phyloP scores from a whole-genome alignment of 2,888 invertebrate species.

The Drosophila emarginata region DNA sequence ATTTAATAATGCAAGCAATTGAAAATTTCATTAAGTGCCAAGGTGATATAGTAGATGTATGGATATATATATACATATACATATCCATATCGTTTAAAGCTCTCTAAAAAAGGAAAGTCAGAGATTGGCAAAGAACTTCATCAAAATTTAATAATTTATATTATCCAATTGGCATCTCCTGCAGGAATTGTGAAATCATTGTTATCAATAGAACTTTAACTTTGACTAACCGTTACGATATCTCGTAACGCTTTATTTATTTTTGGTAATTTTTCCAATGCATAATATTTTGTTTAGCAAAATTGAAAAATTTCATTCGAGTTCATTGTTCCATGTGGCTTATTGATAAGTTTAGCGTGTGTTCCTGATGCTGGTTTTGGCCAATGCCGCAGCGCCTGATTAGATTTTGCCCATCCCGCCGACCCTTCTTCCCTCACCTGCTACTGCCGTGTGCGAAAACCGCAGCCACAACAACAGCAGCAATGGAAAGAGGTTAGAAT shows the following conservation, averaged over 20 bases:
- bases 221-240: too few relatives aligned
- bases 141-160: not conserved
- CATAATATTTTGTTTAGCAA: not conserved
- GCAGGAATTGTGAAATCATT: too few relatives aligned
- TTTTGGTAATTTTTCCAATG: too few relatives aligned
- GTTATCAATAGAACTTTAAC: not conserved
- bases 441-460: slow-evolving; percentile 49
- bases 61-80: slow-evolving; percentile 16
- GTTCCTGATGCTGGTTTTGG: slow-evolving; percentile 17
- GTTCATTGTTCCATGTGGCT: slow-evolving; percentile 50
- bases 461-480: slow-evolving; percentile 59
- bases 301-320: slow-evolving; percentile 12
- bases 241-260: too few relatives aligned
- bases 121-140: slow-evolving; percentile 28
- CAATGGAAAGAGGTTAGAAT: slow-evolving; percentile 13
- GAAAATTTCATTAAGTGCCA: slow-evolving; percentile 63
- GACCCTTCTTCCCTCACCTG: not conserved
- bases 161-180: not conserved
- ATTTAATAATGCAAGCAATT: slow-evolving; percentile 68
- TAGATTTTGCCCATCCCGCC: slow-evolving; percentile 62
- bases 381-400: slow-evolving; percentile 73
- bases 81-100: slow-evolving; percentile 3
- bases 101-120: not conserved
- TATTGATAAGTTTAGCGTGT: slow-evolving; percentile 58
- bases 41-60: slow-evolving; percentile 39